Conservation (phyloP, 2,797 vertebrate species). For the Spinus olivaceus region DNA sequence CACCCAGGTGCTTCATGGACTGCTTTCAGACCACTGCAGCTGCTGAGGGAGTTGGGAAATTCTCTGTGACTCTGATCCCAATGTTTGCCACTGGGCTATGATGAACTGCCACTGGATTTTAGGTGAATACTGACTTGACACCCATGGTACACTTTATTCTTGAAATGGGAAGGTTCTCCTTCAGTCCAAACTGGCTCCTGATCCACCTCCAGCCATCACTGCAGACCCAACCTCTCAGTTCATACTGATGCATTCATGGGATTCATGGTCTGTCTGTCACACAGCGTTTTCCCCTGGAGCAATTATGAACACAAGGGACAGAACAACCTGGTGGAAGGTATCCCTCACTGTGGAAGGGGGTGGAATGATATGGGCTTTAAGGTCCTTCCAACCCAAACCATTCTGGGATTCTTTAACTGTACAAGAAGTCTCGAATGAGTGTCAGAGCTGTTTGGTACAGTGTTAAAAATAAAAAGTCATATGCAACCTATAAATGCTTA, state of each 20-base stretch:
- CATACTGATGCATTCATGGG: rapidly evolving
- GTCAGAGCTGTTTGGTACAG: neutral
- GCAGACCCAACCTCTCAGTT: neutral
- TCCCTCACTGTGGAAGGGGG: neutral
- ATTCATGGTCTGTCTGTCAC: neutral
- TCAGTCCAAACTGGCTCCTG: neutral
- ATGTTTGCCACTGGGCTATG: rapidly evolving
- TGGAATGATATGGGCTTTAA: neutral
- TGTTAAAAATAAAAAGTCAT: neutral
- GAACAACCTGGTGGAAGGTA: neutral
- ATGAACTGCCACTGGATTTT: neutral
- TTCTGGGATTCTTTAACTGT: neutral
- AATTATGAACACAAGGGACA: neutral
- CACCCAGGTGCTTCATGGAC: neutral
- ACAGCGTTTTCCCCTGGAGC: neutral
- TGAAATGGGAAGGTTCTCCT: neutral
- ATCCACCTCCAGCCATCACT: rapidly evolving
- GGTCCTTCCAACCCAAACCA: neutral
- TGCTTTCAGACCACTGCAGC: neutral
- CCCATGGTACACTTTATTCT: neutral
- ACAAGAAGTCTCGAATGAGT: neutral
- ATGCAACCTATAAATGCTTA: neutral
- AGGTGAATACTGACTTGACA: neutral
- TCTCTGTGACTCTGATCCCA: neutral
- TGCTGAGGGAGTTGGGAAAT: neutral